phyloP scores from a whole-genome alignment of 2,113 vertebrate genomes.

The Xerus inauris region DNA sequence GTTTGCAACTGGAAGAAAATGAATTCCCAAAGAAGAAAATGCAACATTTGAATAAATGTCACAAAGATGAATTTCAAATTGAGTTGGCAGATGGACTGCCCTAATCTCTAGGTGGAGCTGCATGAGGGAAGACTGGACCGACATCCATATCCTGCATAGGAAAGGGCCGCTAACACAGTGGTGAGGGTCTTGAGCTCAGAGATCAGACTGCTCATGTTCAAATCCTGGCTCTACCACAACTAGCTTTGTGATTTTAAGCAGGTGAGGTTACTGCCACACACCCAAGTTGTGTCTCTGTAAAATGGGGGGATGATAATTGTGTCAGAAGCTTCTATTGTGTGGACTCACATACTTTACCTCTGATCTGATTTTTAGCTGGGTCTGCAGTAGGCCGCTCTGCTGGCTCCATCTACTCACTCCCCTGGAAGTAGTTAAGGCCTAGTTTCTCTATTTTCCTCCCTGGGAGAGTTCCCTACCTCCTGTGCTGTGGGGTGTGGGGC shows the following conservation, averaged over 20 bases:
- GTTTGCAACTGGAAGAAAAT: slow-evolving; percentile 34
- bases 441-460: background rate
- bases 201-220: background rate
- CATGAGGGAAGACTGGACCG: no score
- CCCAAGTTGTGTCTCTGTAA: background rate
- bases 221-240: background rate
- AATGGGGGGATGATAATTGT: background rate
- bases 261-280: background rate
- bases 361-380: background rate
- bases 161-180: no score
- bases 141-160: background rate
- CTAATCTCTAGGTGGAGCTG: background rate
- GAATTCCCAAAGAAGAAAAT: background rate
- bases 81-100: background rate
- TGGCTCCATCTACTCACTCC: background rate
- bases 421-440: no score
- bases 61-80: background rate
- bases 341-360: background rate
- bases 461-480: background rate
- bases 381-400: background rate
- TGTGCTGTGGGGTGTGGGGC: background rate
- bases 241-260: background rate
- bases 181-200: background rate
- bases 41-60: background rate
- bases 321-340: background rate